Evolutionary conservation across 2,797 vertebrate species (phyloP), one percentile per base, ranked within the genome.

Genomic region (Mionectes olivaceus): DNA sequence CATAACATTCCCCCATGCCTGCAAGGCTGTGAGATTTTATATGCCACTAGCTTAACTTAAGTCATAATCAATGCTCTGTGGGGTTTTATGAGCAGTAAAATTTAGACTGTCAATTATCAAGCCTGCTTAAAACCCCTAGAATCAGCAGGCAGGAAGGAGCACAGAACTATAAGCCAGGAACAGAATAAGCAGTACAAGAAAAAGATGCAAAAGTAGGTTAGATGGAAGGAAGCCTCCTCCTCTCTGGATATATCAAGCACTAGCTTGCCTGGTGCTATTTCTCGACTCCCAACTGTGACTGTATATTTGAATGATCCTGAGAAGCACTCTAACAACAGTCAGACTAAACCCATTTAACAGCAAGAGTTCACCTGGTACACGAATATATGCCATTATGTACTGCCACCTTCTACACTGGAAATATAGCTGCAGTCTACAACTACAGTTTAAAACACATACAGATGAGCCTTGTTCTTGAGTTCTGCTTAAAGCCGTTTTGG

Each of bases 31-130:
- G 95, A 95, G 83, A 83, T 88, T 92, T 95, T 94, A 91, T 92
- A 70, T 55, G 71, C 41, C 65, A 77, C 53, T 96, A 94, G 86
- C 83, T 97, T 97, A 96, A 97, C 52, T 83, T 53, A 43, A 93
- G 84, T 84, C 77, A 85, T 89, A 97, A 94, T 91, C 96, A 94
- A 56, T 92, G 64, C 49, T 95, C 81, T 94, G 91, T 94, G 93
- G 81, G 70, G 57, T 65, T 96, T 95, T 69, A 93, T 49, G 61
- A 96, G 80, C 84, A 97, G 84, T 81, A 94, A 95, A 95, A 94
- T 92, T 96, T 91, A 96, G 77, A 56, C 50, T 92, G 50, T 69
- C 87, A 95, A 95, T 93, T 95, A 95, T 61, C 22, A 94, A 86
- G 67, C 77, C 68, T 83, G 80, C 89, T 94, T 95, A 96, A 96